Evolutionary conservation across 2,113 vertebrate species (phyloP).

Genomic region (Coptodon bakossiorum): DNA sequence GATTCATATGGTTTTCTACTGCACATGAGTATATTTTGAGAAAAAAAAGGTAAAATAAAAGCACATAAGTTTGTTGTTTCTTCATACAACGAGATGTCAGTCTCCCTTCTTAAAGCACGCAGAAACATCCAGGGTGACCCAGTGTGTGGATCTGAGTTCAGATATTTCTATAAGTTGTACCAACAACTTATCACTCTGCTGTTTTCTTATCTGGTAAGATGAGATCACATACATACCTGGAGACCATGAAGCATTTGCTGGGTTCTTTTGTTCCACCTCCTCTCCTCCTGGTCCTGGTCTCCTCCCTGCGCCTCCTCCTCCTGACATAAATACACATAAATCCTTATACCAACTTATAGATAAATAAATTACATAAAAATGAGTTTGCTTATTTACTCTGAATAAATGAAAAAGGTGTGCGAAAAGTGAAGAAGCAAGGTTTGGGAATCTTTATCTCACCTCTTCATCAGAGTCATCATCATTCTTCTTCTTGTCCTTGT

Average conservation of each 20-base stretch:
- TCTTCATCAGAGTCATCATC: constrained; percentile 87
- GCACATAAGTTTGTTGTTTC: background rate
- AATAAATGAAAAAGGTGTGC: background rate
- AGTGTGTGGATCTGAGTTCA: background rate
- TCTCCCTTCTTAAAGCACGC: background rate
- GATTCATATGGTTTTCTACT: background rate
- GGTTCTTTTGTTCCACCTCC: constrained; percentile 96
- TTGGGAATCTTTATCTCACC: constrained; percentile 54
- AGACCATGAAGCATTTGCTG: constrained; percentile 98
- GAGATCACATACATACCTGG: constrained; percentile 72
- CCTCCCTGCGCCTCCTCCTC: constrained; percentile 86
- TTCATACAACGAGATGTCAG: background rate
- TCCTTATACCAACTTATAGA: background rate
- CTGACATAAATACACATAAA: constrained; percentile 46
- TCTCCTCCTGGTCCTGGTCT: constrained; percentile 96
- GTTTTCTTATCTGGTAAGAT: constrained; percentile 41
- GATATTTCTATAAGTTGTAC: background rate
- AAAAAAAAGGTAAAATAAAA: background rate
- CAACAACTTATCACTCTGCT: constrained; percentile 25
- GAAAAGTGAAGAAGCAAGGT: background rate
- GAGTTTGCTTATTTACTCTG: background rate
- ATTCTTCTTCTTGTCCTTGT: constrained; percentile 85
- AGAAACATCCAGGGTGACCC: background rate
- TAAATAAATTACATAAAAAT: background rate
- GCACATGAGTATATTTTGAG: background rate